A percentile compares a stretch with the other conserved stretches of the same genome.
Conservation (phyloP, 2,113 vertebrate genomes). For the Cyanoramphus novaezelandiae region DNA sequence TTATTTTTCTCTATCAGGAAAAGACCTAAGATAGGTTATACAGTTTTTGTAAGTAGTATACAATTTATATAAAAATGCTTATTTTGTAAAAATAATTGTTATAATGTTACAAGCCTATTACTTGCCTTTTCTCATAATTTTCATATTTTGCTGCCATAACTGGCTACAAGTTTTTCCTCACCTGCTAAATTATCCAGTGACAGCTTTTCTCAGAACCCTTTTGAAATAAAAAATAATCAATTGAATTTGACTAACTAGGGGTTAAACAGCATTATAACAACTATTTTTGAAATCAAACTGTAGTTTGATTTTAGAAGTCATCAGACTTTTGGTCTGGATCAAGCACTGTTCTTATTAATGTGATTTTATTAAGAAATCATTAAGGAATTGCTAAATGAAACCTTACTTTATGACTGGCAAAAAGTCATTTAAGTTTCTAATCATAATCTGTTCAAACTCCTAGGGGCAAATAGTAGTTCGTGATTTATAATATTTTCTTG, state of each 20-base stretch:
- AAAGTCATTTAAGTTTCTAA: conserved; percentile 59
- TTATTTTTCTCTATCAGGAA: not conserved
- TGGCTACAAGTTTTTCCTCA: not conserved
- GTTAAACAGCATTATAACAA: conserved; percentile 32
- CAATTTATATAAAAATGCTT: not conserved
- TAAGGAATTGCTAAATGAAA: conserved; percentile 55
- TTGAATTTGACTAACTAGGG: not conserved
- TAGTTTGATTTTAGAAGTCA: conserved; percentile 55
- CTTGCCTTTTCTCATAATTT: not conserved
- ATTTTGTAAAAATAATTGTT: not conserved
- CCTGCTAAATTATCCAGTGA: not conserved
- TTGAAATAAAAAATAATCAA: not conserved
- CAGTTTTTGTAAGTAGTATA: not conserved
- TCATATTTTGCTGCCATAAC: not conserved
- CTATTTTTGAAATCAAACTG: conserved; percentile 48
- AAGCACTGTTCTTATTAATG: conserved; percentile 50
- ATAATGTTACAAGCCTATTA: not conserved
- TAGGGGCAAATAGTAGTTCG: conserved; percentile 11
- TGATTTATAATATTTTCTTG: conserved; percentile 6
- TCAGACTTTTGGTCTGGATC: conserved; percentile 44
- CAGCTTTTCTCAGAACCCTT: not conserved
- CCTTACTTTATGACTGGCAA: not conserved
- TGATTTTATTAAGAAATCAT: conserved; percentile 67
- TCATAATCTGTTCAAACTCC: not conserved
- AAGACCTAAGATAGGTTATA: not conserved